Percentiles rank a stretch among this genome's conserved stretches.
Conservation (phyloP, 2,797 vertebrate genomes). For the Coregonus ussuriensis region DNA sequence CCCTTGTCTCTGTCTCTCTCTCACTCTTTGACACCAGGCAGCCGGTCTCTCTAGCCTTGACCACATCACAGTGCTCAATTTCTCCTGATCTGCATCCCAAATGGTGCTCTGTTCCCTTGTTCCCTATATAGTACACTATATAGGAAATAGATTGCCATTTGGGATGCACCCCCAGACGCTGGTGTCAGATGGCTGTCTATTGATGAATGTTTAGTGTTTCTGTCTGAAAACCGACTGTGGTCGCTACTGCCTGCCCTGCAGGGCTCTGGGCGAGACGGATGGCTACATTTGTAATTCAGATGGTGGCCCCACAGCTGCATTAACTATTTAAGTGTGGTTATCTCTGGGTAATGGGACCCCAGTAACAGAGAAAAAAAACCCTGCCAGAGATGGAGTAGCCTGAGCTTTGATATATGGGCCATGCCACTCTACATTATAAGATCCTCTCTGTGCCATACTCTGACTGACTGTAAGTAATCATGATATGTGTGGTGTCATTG, state of each 20-base stretch:
- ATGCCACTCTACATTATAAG: conserved; percentile 19
- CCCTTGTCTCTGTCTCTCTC: too few species aligned
- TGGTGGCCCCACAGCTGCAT: conserved; percentile 65
- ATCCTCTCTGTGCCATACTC: conserved; percentile 19
- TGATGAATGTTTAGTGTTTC: conserved; percentile 71
- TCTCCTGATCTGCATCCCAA: background rate
- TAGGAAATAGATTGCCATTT: background rate
- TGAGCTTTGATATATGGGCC: conserved; percentile 56
- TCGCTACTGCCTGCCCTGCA: conserved; percentile 29
- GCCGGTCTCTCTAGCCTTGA: conserved; percentile 62
- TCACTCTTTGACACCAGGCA: conserved; percentile 63
- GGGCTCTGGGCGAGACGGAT: conserved; percentile 69
- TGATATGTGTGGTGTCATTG: conserved; percentile 30
- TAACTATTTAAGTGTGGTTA: conserved; percentile 80
- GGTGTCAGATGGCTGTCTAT: conserved; percentile 67
- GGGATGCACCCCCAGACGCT: conserved; percentile 25
- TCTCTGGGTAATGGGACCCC: conserved; percentile 67
- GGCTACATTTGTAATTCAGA: conserved; percentile 73
- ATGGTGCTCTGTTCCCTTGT: background rate
- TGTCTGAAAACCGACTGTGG: conserved; percentile 56
- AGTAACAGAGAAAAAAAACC: conserved; percentile 54
- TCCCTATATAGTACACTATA: background rate
- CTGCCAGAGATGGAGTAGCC: conserved; percentile 33
- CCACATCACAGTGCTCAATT: conserved; percentile 59
- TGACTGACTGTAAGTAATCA: conserved; percentile 37